Percentiles rank a stretch among this genome's conserved stretches.
Conservation (phyloP, 1,140 invertebrate genomes). For the Dysdera silvatica region DNA sequence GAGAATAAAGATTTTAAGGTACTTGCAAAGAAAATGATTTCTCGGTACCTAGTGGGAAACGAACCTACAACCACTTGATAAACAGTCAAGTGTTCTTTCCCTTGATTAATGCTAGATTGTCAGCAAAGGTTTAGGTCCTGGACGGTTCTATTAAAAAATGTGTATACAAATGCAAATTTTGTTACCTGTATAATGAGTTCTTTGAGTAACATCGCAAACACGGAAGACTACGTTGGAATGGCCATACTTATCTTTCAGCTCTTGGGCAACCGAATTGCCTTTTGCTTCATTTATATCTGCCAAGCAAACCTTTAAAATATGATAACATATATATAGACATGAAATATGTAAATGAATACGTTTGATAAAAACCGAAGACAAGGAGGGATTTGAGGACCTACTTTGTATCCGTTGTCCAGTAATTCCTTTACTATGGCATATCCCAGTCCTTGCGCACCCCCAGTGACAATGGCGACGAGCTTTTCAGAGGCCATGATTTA, state of each 20-base stretch:
- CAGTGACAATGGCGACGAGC: constrained; percentile 60
- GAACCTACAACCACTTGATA: too few species aligned
- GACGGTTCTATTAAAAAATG: too few species aligned
- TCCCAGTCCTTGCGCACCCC: constrained; percentile 62
- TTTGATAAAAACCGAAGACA: neutral
- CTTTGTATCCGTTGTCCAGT: constrained; percentile 61
- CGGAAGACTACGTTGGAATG: neutral
- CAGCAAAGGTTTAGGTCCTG: too few species aligned
- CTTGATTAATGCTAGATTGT: too few species aligned
- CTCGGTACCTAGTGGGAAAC: too few species aligned
- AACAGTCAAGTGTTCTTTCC: too few species aligned
- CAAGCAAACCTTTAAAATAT: constrained; percentile 9
- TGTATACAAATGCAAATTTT: neutral
- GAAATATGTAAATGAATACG: too few species aligned
- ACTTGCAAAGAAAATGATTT: too few species aligned
- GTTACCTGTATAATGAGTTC: neutral
- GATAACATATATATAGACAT: too few species aligned
- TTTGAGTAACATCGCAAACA: constrained; percentile 1
- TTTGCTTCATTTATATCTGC: constrained; percentile 8
- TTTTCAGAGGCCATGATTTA: too few species aligned
- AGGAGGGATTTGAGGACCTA: constrained; percentile 42
- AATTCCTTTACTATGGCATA: constrained; percentile 58
- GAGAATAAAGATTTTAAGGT: too few species aligned
- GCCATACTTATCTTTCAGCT: neutral
- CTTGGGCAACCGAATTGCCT: neutral